These are phyloP conservation scores for Tupaia tana DNA, from an alignment of 2,113 vertebrate species.

Conservation along the genomic window DNA sequence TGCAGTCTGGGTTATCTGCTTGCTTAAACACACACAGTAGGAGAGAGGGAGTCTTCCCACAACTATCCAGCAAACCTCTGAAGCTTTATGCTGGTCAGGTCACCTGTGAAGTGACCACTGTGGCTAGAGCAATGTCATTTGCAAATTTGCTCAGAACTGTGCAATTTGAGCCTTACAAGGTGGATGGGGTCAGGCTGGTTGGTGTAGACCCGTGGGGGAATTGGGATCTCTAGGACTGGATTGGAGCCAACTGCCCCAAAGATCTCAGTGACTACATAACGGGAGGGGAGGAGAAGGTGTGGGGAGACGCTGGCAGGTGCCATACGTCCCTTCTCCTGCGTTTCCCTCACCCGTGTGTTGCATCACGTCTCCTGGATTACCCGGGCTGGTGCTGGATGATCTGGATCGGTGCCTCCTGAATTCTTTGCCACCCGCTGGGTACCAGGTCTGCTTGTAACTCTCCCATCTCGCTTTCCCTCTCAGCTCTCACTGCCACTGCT, in stretches of 20 bases:
- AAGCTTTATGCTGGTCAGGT: not conserved
- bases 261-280: rapidly evolving
- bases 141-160: not conserved
- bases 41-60: not conserved
- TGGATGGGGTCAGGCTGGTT: not conserved
- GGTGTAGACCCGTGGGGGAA: rapidly evolving
- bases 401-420: not conserved
- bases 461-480: no score
- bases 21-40: not conserved
- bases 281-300: not conserved
- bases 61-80: not conserved
- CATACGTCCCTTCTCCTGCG: rapidly evolving
- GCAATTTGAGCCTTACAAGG: no score
- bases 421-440: not conserved
- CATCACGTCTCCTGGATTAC: not conserved
- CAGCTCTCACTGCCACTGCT: rapidly evolving
- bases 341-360: rapidly evolving
- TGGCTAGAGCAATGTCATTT: not conserved
- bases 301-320: not conserved
- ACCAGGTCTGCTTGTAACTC: rapidly evolving
- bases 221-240: not conserved
- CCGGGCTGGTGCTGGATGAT: no score
- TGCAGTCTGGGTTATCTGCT: rapidly evolving
- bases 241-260: not conserved
- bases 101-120: no score